Evolutionary conservation across 2,888 invertebrate species (phyloP), one percentile per base, ranked within the genome.

Genomic region (Dynastes hyllus): DNA sequence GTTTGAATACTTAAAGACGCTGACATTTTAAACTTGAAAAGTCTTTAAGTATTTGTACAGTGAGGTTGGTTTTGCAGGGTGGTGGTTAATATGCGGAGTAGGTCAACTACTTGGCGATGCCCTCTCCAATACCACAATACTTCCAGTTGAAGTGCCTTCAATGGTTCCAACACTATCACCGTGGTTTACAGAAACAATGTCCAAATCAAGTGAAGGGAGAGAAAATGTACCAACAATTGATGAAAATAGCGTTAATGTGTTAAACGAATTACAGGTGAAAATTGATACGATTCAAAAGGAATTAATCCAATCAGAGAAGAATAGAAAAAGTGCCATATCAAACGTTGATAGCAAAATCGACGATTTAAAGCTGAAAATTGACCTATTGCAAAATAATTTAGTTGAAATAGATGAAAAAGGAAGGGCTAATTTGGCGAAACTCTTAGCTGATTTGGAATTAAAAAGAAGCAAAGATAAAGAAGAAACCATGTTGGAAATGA

Each of bases 251-350:
- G 80, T 87, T 29, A 82, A 32, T 1, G 63, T 2, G 9, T 63
- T 81, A 67, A 80, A 83, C 13, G 91, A 75, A 16, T 29, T 75
- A 55, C 22, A 45, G 13, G 45, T 40, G 6, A 22, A 92, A 82
- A 89, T 94, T 4, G 90, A 91, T 58, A 89, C 88, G 79, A 90
- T 93, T 79, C 92, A 92, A 83, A 87, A 90, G 8, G 91, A 92
- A 80, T 86, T 92, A 5, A 87, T 90, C 0, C 90, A 90, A 76
- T 87, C 91, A 75, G 90, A 85, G 53, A 80, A 79, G 67, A 80
- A 22, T 51, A 71, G 63, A 45, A 45, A 50, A 40, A 45, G 29
- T 45, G 55, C 32, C 45, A 16, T 61, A 27, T 75, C 45, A 32
- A 63, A 61, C 27, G 22, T 63, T 22, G 55, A 61, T 40, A 58